Evolutionary conservation across 1,140 invertebrate genomes (phyloP).

Genomic region (Archivesica marissinica): DNA sequence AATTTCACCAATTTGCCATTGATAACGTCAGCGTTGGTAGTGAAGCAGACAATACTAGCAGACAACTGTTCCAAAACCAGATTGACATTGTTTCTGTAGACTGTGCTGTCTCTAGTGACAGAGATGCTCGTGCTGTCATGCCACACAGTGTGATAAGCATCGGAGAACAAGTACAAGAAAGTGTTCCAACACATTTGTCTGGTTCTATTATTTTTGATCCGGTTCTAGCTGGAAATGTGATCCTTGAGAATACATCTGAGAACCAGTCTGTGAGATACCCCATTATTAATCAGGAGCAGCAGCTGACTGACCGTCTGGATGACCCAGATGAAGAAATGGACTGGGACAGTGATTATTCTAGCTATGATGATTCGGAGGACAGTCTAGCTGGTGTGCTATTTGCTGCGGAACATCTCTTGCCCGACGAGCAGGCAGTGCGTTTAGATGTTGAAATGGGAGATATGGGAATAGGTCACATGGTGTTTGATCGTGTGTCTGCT

Average conservation of each 20-base stretch:
- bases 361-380: conserved; percentile 38
- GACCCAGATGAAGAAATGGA: conserved; percentile 47
- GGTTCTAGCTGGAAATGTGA: not conserved
- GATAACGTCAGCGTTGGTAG: not conserved
- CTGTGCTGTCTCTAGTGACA: not conserved
- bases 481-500: conserved; percentile 59
- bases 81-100: not conserved
- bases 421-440: conserved; percentile 52
- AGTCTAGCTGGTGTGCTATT: conserved; percentile 52
- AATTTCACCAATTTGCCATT: conserved; percentile 17
- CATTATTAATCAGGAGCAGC: conserved; percentile 7
- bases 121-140: not conserved
- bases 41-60: not conserved
- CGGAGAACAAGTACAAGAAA: not conserved
- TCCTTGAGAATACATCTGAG: not conserved
- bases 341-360: conserved; percentile 28
- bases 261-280: conserved; percentile 19
- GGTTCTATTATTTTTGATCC: not conserved
- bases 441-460: conserved; percentile 62
- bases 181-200: not conserved
- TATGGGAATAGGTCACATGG: conserved; percentile 55
- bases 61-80: conserved; percentile 17
- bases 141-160: not conserved
- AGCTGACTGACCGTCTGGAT: conserved; percentile 26
- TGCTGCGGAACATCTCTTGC: conserved; percentile 44